A percentile compares a stretch with the other conserved stretches of the same genome.
Evolutionary conservation across 1,140 invertebrate species (phyloP).

Genomic region (Acromyrmex charruanus): DNA sequence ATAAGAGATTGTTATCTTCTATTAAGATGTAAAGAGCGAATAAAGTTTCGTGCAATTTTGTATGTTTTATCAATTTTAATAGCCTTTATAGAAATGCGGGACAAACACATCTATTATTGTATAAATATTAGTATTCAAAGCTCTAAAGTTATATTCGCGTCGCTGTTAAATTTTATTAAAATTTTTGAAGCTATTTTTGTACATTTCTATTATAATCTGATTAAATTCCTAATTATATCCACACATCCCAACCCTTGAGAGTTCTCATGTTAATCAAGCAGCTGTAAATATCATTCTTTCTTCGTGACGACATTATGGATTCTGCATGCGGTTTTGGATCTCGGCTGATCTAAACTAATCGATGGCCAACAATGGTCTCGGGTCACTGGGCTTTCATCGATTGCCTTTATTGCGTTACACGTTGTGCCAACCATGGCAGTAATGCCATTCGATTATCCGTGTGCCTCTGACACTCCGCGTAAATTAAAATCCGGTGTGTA

Average conservation of each 20-base stretch:
- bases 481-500: conserved; percentile 53
- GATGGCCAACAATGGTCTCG: conserved; percentile 59
- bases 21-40: neutral
- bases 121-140: neutral
- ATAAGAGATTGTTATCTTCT: conserved; percentile 1
- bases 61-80: conserved; percentile 14
- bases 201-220: too few relatives aligned
- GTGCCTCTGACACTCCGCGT: conserved; percentile 34
- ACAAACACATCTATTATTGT: neutral
- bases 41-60: conserved; percentile 4
- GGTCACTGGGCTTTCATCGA: conserved; percentile 75
- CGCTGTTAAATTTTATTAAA: neutral
- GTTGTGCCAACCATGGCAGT: conserved; percentile 52
- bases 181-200: neutral
- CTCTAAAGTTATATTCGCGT: neutral
- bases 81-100: neutral
- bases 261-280: neutral
- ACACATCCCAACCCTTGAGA: neutral
- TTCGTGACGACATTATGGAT: conserved; percentile 5
- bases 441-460: conserved; percentile 72
- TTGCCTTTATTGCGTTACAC: conserved; percentile 75
- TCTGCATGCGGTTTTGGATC: conserved; percentile 50
- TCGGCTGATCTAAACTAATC: conserved; percentile 75
- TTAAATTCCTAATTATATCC: neutral
- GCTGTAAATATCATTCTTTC: neutral